These are phyloP conservation scores for Coregonus ussuriensis DNA, from an alignment of 2,797 vertebrate species.

Conservation along the genomic window DNA sequence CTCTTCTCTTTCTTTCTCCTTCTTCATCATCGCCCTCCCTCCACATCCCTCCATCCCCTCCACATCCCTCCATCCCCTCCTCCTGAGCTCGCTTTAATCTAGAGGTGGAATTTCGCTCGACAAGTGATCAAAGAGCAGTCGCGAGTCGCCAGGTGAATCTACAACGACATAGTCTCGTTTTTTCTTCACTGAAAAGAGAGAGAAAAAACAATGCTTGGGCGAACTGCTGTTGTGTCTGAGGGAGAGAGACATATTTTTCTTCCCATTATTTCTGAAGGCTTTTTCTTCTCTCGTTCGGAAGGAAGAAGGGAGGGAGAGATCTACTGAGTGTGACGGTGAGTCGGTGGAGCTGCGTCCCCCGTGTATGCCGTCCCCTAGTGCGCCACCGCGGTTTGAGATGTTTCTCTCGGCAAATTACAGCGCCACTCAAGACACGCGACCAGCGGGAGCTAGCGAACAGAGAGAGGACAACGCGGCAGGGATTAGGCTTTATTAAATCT, in stretches of 20 bases:
- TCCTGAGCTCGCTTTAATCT: slow-evolving; percentile 71
- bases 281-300: slow-evolving; percentile 37
- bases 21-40: slow-evolving; percentile 38
- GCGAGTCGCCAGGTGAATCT: slow-evolving; percentile 70
- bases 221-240: slow-evolving; percentile 66
- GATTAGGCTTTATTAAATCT: slow-evolving; percentile 76
- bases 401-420: slow-evolving; percentile 78
- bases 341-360: slow-evolving; percentile 30
- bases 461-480: slow-evolving; percentile 67
- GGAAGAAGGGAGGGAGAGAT: slow-evolving; percentile 44
- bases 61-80: slow-evolving; percentile 41
- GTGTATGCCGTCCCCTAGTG: slow-evolving; percentile 56
- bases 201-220: slow-evolving; percentile 64
- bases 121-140: slow-evolving; percentile 77
- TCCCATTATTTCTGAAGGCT: slow-evolving; percentile 68
- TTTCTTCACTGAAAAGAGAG: slow-evolving; percentile 21
- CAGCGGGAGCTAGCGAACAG: slow-evolving; percentile 71
- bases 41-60: slow-evolving; percentile 1
- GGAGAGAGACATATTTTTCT: slow-evolving; percentile 52
- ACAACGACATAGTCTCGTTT: slow-evolving; percentile 65
- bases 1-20: slow-evolving; percentile 2
- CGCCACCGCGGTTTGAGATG: slow-evolving; percentile 69
- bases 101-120: slow-evolving; percentile 75
- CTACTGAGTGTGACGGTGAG: slow-evolving; percentile 59
- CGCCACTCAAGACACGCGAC: slow-evolving; percentile 70